Percentiles rank a stretch among this genome's conserved stretches.
Evolutionary conservation across 2,888 invertebrate genomes (phyloP).

Genomic region (Adineta ricciae): DNA sequence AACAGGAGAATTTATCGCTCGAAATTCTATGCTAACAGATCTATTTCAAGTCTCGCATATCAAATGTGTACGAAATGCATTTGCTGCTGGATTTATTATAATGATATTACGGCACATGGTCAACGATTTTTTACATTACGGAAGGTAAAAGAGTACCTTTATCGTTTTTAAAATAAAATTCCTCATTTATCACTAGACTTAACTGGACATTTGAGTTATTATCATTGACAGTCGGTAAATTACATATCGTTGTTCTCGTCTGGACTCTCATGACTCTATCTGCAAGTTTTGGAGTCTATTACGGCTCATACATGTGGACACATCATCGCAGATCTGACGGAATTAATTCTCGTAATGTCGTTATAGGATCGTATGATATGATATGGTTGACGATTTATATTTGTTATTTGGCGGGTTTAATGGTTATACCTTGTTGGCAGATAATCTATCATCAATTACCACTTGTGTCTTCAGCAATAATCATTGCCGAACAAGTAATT

Average conservation of each 20-base stretch:
- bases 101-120: slow-evolving; percentile 19
- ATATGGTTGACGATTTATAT: slow-evolving; percentile 43
- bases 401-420: slow-evolving; percentile 43
- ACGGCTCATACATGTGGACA: slow-evolving; percentile 23
- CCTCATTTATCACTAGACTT: background rate
- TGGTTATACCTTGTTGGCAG: slow-evolving; percentile 47
- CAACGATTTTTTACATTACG: slow-evolving; percentile 22
- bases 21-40: slow-evolving; percentile 27
- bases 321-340: background rate
- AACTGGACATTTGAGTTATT: slow-evolving; percentile 26
- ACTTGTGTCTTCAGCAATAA: slow-evolving; percentile 54
- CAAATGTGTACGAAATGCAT: slow-evolving; percentile 24
- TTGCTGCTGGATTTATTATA: slow-evolving; percentile 25
- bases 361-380: slow-evolving; percentile 38
- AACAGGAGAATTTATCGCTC: slow-evolving; percentile 9
- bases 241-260: slow-evolving; percentile 14
- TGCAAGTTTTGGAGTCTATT: slow-evolving; percentile 24
- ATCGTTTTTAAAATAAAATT: no score
- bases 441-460: slow-evolving; percentile 53
- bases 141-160: background rate
- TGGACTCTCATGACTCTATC: slow-evolving; percentile 28
- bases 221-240: slow-evolving; percentile 20
- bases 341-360: background rate
- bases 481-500: slow-evolving; percentile 58
- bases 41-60: slow-evolving; percentile 27